Evolutionary conservation across 2,113 vertebrate genomes (phyloP), one percentile per base, ranked within the genome.

Genomic region (Pandion haliaetus): DNA sequence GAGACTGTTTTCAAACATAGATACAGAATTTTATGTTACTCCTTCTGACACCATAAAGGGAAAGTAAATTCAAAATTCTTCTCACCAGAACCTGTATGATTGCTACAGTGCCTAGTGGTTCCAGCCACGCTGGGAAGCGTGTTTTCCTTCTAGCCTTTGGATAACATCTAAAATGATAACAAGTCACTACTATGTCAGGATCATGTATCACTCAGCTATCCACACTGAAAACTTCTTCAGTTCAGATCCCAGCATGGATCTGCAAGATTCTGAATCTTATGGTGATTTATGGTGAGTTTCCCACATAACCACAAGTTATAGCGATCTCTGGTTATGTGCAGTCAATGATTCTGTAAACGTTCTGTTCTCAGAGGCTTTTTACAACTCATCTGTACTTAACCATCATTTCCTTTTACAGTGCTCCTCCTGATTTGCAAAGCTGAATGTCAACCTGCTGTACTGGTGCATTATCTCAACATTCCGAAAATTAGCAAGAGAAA

Each of bases 1-100:
- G 78, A 80, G 87, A 70, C 73, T 95, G 84, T 95, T 97, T 97
- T 95, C 93, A 95, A 95, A 95, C 93, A 95, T 17, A 80, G 84
- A 93, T 55, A 77, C 34, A 91, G 73, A 76, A 65, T 93, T 90
- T 85, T 90, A 59, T 89, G 47, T 87, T 93, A 72, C 14, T 82
- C 26, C 50, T 79, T 67, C 74, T 89, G 57, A 95, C 54, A 82
- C 44, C 54, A 73, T 65, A 58, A 93, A 76, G 49, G 24, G 83
- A 86, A 86, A 87, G 25, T 70, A 91, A 90, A 91, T 88, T 73
- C 25, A 80, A 38, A 86, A 69, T 76, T 80, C 66, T 29, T 66
- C 42, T 87, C 5, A 2, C 50, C 4, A 5, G 42, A 87, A 81
- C 45, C 9, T 65, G 44, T 66, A 3, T 36, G 66, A 92, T 61